These are phyloP conservation scores for Bubalus kerabau DNA, from an alignment of 2,113 vertebrate genomes.

Conservation along the genomic window DNA sequence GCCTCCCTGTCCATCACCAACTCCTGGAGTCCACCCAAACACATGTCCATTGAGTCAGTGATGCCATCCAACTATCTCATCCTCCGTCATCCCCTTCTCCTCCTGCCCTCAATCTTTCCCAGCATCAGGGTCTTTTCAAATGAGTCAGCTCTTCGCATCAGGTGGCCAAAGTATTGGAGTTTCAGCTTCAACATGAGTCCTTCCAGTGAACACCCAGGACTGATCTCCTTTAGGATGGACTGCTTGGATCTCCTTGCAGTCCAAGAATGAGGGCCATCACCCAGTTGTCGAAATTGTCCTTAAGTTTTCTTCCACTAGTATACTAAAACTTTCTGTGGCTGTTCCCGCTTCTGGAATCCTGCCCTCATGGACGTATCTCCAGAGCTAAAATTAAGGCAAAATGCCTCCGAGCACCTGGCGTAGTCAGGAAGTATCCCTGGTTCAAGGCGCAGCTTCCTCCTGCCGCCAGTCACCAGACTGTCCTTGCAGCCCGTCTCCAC, in stretches of 20 bases:
- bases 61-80: background rate
- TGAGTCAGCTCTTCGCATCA: background rate
- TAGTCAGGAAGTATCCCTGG: background rate
- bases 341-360: background rate
- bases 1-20: background rate
- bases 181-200: background rate
- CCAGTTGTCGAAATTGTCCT: background rate
- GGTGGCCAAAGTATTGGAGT: background rate
- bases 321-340: background rate
- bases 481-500: accelerated
- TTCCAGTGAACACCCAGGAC: background rate
- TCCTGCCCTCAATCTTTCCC: background rate
- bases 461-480: accelerated
- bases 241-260: background rate
- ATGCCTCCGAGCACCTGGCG: background rate
- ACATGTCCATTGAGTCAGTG: accelerated
- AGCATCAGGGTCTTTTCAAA: background rate
- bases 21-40: background rate
- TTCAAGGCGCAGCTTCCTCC: background rate
- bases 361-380: background rate
- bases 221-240: accelerated
- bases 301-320: background rate
- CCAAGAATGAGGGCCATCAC: background rate
- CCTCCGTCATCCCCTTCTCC: background rate
- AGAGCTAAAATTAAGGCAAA: background rate